Evolutionary conservation across 2,888 invertebrate species (phyloP).

Genomic region (Cantharis rufa): DNA sequence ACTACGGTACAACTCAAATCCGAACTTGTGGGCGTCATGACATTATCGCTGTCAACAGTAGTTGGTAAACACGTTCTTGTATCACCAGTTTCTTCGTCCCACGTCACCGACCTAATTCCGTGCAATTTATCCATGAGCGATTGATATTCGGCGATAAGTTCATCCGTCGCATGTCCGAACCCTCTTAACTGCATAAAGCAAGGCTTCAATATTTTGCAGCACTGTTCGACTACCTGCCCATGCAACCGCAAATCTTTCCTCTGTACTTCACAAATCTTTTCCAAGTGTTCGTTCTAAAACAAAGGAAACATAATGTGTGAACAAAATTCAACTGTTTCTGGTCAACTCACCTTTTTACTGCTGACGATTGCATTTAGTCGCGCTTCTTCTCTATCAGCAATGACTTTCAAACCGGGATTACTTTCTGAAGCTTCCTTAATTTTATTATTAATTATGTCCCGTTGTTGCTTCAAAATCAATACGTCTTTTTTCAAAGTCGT

Average conservation of each 20-base stretch:
- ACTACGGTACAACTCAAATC: background rate
- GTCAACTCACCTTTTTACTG: conserved; percentile 6
- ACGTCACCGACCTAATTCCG: background rate
- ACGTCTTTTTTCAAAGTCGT: conserved; percentile 39
- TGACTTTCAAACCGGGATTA: conserved; percentile 36
- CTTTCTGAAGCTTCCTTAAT: conserved; percentile 14
- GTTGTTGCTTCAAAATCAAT: conserved; percentile 37
- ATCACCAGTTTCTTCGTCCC: background rate
- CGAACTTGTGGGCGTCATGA: background rate
- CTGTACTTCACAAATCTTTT: conserved; percentile 40
- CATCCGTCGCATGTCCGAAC: conserved; percentile 62
- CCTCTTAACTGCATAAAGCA: conserved; percentile 64
- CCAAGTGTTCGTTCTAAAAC: conserved; percentile 38
- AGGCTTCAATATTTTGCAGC: conserved; percentile 61
- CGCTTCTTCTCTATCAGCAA: conserved; percentile 35
- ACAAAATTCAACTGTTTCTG: background rate
- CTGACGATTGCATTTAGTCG: conserved; percentile 16
- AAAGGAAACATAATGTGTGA: background rate
- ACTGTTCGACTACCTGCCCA: conserved; percentile 40
- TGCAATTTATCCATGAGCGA: conserved; percentile 57
- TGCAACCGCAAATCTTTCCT: conserved; percentile 41
- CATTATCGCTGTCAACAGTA: background rate
- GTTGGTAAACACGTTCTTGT: background rate
- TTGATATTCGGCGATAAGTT: conserved; percentile 62
- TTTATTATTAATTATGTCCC: conserved; percentile 31